These are phyloP conservation scores for Amphimallon solstitiale DNA, from an alignment of 2,888 invertebrate genomes.

Conservation along the genomic window DNA sequence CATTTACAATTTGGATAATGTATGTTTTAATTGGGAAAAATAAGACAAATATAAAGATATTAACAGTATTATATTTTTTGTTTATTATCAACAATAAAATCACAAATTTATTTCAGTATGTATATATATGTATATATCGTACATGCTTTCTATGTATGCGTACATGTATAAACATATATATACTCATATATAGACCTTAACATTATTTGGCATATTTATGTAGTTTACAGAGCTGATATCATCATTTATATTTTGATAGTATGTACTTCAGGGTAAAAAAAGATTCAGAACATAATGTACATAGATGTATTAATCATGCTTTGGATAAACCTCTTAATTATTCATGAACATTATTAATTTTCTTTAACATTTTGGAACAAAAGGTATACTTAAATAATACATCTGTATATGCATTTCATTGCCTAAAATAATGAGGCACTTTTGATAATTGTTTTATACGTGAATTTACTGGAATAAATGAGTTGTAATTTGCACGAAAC, in stretches of 20 bases:
- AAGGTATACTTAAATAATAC: conserved; percentile 16
- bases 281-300: conserved; percentile 3
- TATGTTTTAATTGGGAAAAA: too few relatives aligned
- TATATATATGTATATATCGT: too few relatives aligned
- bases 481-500: conserved; percentile 42
- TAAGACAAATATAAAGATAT: conserved; percentile 29
- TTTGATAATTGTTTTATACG: conserved; percentile 37
- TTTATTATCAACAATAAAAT: conserved; percentile 41
- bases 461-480: conserved; percentile 35
- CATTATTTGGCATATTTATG: conserved; percentile 39
- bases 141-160: too few relatives aligned
- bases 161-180: background rate
- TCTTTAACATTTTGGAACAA: background rate
- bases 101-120: conserved; percentile 35
- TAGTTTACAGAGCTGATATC: conserved; percentile 32
- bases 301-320: conserved; percentile 18
- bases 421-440: conserved; percentile 42
- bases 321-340: background rate
- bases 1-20: too few relatives aligned
- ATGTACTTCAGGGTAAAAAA: conserved; percentile 14
- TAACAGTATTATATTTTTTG: conserved; percentile 42
- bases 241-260: conserved; percentile 7
- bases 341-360: background rate
- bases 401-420: conserved; percentile 10
- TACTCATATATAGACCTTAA: conserved; percentile 29